phyloP scores from a whole-genome alignment of 2,113 vertebrate genomes.

The Vidua chalybeata region DNA sequence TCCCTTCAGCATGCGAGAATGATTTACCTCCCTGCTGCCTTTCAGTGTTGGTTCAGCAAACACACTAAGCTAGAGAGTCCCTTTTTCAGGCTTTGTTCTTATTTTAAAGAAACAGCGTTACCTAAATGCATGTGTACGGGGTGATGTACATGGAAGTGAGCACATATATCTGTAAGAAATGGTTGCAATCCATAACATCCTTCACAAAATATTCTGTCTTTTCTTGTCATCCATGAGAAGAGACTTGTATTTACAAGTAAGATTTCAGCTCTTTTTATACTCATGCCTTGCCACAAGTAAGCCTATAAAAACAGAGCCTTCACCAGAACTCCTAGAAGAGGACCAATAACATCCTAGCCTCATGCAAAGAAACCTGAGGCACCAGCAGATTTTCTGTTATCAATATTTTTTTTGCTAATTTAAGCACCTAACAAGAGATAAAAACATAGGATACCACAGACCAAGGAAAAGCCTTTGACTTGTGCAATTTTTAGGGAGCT shows the following conservation, averaged over 20 bases:
- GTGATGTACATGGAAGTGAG: neutral
- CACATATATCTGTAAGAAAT: neutral
- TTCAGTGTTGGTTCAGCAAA: constrained; percentile 35
- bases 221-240: neutral
- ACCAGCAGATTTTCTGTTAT: neutral
- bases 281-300: neutral
- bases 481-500: neutral
- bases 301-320: neutral
- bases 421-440: neutral
- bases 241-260: neutral
- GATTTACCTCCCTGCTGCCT: constrained; percentile 48
- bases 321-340: neutral
- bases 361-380: neutral
- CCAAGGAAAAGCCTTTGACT: neutral
- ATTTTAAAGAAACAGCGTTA: constrained; percentile 17
- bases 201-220: neutral
- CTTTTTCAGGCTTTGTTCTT: neutral
- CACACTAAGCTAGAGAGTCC: neutral
- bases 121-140: neutral
- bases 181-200: neutral
- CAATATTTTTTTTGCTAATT: neutral
- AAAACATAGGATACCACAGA: neutral
- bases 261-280: neutral
- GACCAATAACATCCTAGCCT: neutral
- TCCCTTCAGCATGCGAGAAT: constrained; percentile 41